Base-by-base conservation (phyloP, 2,113 vertebrate genomes). In the Paraplagusia blochii region DNA sequence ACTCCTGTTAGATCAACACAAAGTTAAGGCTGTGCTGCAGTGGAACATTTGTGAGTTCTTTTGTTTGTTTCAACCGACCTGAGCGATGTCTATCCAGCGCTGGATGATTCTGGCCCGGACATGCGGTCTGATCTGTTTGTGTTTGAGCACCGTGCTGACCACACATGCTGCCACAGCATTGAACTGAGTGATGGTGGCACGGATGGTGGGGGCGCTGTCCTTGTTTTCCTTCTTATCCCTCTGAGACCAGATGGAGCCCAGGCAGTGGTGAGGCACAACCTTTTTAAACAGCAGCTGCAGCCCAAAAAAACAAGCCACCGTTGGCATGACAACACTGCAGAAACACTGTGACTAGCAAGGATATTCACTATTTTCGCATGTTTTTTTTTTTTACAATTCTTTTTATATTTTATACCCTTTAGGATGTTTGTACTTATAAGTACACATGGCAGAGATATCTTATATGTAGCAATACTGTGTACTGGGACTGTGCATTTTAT, bases 171-270 rank as follows among this genome's bases (percentile, higher is more conserved):
- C 92, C 47, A 98, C 91, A 0, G 92, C 87, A 9, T 98, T 98
- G 77, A 98, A 98, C 86, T 98, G 96, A 0, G 92, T 91, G 67
- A 98, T 95, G 78, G 95, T 97, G 67, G 96, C 96, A 0, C 93
- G 92, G 63, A 98, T 86, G 8, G 92, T 95, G 34, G 93, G 90
- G 5, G 92, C 94, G 38, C 92, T 84, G 58, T 95, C 93, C 61
- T 95, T 92, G 82, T 95, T 93, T 65, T 94, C 90, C 70, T 97
- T 93, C 82, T 95, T 97, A 45, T 96, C 92, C 53, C 96, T 89
- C 58, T 57, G 93, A 47, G 96, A 98, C 96, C 96, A 98, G 73
- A 97, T 92, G 50, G 90, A 92, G 65, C 95, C 96, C 88, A 98
- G 78, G 66, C 96, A 98, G 84, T 98, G 94, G 83, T 98, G 92